Evolutionary conservation across 2,797 vertebrate genomes (phyloP).

Genomic region (Crax fasciolata): DNA sequence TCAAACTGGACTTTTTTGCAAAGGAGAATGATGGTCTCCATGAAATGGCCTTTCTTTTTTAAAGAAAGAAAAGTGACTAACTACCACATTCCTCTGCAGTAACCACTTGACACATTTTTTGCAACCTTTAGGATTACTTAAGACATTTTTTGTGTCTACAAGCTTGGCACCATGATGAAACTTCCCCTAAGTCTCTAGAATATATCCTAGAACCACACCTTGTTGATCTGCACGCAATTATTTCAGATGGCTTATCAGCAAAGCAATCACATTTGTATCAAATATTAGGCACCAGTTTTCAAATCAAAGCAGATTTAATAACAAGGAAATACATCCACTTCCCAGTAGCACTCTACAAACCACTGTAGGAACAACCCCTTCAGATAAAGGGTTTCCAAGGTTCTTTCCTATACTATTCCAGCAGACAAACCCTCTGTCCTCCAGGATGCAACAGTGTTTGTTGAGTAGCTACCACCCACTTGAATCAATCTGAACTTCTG

Average conservation of each 20-base stretch:
- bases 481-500: constrained; percentile 1
- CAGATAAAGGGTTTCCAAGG: neutral
- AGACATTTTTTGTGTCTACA: neutral
- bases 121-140: neutral
- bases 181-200: neutral
- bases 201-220: neutral
- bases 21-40: neutral
- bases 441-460: neutral
- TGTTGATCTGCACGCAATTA: neutral
- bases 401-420: neutral
- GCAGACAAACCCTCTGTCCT: neutral
- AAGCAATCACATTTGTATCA: neutral
- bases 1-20: neutral
- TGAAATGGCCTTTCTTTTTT: neutral
- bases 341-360: neutral
- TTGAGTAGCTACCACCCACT: neutral
- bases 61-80: neutral
- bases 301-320: neutral
- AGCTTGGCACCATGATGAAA: neutral
- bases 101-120: neutral
- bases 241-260: neutral
- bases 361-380: neutral
- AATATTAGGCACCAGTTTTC: neutral
- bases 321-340: neutral
- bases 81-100: neutral